A percentile compares a stretch with the other conserved stretches of the same genome.
Conservation (phyloP, 2,797 vertebrate species). For the Jordanella pulchra region DNA sequence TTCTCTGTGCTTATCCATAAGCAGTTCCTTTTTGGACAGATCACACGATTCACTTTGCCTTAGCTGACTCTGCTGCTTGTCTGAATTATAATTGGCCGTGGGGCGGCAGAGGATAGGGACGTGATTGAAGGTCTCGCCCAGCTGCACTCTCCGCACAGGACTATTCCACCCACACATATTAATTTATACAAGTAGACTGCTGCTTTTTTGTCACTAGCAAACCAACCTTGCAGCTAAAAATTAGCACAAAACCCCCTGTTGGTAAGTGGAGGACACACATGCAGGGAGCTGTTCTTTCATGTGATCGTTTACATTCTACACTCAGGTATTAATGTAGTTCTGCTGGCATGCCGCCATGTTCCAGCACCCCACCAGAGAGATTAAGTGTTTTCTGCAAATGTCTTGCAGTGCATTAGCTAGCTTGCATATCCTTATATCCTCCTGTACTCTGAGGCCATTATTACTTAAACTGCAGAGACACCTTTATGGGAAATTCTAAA, state of each 20-base stretch:
- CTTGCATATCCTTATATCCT: constrained; percentile 33
- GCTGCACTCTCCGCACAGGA: constrained; percentile 45
- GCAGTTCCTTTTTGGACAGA: constrained; percentile 14
- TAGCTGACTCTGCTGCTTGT: constrained; percentile 68
- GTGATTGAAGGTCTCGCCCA: constrained; percentile 53
- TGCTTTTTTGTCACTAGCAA: constrained; percentile 43
- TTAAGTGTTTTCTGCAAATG: constrained; percentile 39
- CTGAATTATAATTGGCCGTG: constrained; percentile 56
- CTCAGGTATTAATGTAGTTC: constrained; percentile 28
- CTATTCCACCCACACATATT: constrained; percentile 42
- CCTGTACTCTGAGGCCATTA: constrained; percentile 31
- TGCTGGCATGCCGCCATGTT: constrained; percentile 46
- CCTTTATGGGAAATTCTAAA: constrained; percentile 16
- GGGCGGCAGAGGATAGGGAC: constrained; percentile 37
- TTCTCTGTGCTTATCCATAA: neutral
- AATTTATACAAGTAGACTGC: constrained; percentile 50
- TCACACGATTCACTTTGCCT: constrained; percentile 46
- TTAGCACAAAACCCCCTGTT: constrained; percentile 47
- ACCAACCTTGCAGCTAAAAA: constrained; percentile 33
- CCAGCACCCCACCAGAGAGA: constrained; percentile 32
- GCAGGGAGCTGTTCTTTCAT: constrained; percentile 18
- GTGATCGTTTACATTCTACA: constrained; percentile 30
- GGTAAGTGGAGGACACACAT: constrained; percentile 40
- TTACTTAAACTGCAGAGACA: constrained; percentile 12
- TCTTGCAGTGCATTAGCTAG: constrained; percentile 32